phyloP scores from a whole-genome alignment of 2,888 invertebrate genomes.

The Trypoxylon attenuatum region DNA sequence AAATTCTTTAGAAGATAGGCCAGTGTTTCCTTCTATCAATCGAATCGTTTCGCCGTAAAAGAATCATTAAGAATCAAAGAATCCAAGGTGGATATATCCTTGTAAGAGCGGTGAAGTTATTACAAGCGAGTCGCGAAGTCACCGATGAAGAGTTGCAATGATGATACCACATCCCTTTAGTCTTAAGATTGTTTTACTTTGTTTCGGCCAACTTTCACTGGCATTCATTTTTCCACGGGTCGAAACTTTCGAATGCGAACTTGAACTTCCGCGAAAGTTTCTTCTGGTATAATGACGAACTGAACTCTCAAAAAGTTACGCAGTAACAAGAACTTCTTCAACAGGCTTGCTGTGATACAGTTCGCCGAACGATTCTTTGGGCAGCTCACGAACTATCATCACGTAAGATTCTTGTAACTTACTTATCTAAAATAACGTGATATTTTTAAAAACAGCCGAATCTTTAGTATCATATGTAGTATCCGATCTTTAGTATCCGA shows the following conservation, averaged over 20 bases:
- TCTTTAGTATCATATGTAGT: no score
- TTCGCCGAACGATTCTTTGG: constrained; percentile 45
- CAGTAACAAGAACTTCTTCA: constrained; percentile 55
- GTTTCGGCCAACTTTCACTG: constrained; percentile 46
- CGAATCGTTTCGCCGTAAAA: no score
- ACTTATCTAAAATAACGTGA: background rate
- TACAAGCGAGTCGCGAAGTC: no score
- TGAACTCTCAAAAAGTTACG: constrained; percentile 57
- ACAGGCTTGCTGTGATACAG: constrained; percentile 52
- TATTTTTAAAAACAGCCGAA: no score
- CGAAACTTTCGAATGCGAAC: constrained; percentile 54
- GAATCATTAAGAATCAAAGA: no score
- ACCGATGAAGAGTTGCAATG: no score
- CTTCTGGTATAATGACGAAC: constrained; percentile 54
- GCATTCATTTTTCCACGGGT: constrained; percentile 47
- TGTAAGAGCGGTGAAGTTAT: no score
- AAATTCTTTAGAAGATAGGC: no score
- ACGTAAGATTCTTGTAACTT: background rate
- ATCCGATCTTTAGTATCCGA: no score
- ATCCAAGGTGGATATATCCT: no score
- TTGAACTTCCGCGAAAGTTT: constrained; percentile 53
- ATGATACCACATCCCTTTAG: background rate
- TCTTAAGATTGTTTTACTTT: constrained; percentile 33
- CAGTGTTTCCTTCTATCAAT: no score
- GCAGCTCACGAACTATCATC: constrained; percentile 13